Percentiles rank a stretch among this genome's conserved stretches.
phyloP scores from a whole-genome alignment of 2,888 invertebrate genomes.

The Tetragonisca angustula region DNA sequence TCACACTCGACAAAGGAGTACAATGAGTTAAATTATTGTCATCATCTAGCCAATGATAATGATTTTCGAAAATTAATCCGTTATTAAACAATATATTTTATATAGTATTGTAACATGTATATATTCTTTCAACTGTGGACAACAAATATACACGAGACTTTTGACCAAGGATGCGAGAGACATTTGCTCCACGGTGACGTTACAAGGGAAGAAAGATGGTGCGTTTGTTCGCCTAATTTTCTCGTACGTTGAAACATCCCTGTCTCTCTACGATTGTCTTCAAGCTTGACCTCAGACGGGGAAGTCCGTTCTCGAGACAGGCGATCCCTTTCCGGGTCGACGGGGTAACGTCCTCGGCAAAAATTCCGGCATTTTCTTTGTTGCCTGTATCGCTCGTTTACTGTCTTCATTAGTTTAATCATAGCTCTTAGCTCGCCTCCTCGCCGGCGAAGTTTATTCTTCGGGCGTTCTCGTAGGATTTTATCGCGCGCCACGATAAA shows the following conservation, averaged over 20 bases:
- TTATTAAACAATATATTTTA: no score
- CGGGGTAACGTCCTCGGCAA: slow-evolving; percentile 4
- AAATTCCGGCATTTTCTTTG: slow-evolving; percentile 46
- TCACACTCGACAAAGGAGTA: no score
- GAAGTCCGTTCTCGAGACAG: not conserved
- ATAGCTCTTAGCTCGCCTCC: slow-evolving; percentile 32
- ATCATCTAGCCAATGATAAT: no score
- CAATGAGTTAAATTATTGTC: no score
- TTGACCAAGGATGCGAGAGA: no score
- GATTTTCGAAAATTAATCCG: no score
- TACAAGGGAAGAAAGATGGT: slow-evolving; percentile 1
- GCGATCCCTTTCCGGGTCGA: not conserved
- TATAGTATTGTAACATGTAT: no score
- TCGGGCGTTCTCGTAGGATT: slow-evolving; percentile 47
- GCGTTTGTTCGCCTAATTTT: slow-evolving; percentile 16
- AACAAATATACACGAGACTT: no score
- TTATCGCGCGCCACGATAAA: slow-evolving; percentile 68
- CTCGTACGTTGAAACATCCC: not conserved
- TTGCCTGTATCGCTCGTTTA: slow-evolving; percentile 57
- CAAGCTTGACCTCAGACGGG: not conserved
- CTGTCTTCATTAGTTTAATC: slow-evolving; percentile 69
- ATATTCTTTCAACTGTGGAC: no score
- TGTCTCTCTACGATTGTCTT: not conserved
- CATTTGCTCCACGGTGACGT: not conserved
- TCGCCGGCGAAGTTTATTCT: slow-evolving; percentile 54